A percentile compares a stretch with the other conserved stretches of the same genome.
These are phyloP conservation scores for Didymodactylos carnosus DNA, from an alignment of 2,888 invertebrate species.

Conservation along the genomic window DNA sequence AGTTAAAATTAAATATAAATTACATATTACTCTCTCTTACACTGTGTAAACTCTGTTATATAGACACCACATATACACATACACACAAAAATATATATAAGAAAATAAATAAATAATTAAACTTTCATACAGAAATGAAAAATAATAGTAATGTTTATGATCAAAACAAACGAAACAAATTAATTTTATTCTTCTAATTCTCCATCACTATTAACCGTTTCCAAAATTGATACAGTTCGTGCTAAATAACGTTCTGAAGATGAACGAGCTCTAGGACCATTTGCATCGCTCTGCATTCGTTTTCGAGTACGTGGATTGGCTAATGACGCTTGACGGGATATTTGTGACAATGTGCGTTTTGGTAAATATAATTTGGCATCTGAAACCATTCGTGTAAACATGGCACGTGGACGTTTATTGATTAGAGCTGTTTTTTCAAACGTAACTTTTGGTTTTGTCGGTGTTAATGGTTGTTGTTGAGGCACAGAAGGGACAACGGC, in stretches of 20 bases:
- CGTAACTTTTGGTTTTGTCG: not conserved
- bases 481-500: not conserved
- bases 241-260: not conserved
- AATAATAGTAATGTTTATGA: too few relatives aligned
- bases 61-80: too few relatives aligned
- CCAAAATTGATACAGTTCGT: not conserved
- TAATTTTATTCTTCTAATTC: not conserved
- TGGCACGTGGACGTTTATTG: not conserved
- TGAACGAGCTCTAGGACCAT: not conserved
- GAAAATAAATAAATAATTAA: too few relatives aligned
- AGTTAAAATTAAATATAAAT: too few relatives aligned
- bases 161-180: too few relatives aligned
- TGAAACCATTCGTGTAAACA: not conserved
- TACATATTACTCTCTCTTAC: too few relatives aligned
- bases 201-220: not conserved
- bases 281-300: not conserved
- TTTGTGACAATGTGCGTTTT: not conserved
- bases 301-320: not conserved
- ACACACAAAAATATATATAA: too few relatives aligned
- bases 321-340: not conserved
- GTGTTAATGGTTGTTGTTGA: not conserved
- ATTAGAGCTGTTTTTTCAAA: not conserved
- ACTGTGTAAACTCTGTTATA: too few relatives aligned
- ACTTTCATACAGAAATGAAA: too few relatives aligned
- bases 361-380: not conserved